A percentile compares a stretch with the other conserved stretches of the same genome.
phyloP scores from a whole-genome alignment of 2,113 vertebrate species.

The Nycticorax nycticorax region DNA sequence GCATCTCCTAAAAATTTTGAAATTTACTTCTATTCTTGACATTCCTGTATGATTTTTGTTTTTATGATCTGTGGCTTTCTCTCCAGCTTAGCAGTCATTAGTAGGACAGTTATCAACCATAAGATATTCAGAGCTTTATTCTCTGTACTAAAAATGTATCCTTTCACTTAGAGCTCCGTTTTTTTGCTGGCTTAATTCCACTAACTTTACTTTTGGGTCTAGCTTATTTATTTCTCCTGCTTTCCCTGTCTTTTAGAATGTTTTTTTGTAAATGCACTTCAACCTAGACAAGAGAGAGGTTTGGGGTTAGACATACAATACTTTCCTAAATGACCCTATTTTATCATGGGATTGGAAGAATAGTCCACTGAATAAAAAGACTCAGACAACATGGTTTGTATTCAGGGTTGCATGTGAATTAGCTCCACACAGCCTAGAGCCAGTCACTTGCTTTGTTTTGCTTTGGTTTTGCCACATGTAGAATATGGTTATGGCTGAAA shows the following conservation, averaged over 20 bases:
- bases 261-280: background rate
- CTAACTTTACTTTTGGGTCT: background rate
- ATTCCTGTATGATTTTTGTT: background rate
- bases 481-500: background rate
- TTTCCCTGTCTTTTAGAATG: background rate
- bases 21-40: background rate
- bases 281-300: background rate
- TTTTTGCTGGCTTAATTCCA: background rate
- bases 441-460: background rate
- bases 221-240: background rate
- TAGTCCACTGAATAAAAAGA: background rate
- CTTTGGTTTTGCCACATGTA: background rate
- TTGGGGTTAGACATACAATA: background rate
- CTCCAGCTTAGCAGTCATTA: background rate
- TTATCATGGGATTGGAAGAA: background rate
- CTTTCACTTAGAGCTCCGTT: background rate
- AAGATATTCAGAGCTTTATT: background rate
- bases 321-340: background rate
- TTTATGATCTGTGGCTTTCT: background rate
- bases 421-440: background rate
- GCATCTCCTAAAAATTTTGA: background rate
- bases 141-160: background rate
- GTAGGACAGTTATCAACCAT: background rate
- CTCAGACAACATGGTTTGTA: background rate
- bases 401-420: background rate